Evolutionary conservation across 1,140 invertebrate genomes (phyloP), one percentile per base, ranked within the genome.

Genomic region (Drosophila lacteicornis): DNA sequence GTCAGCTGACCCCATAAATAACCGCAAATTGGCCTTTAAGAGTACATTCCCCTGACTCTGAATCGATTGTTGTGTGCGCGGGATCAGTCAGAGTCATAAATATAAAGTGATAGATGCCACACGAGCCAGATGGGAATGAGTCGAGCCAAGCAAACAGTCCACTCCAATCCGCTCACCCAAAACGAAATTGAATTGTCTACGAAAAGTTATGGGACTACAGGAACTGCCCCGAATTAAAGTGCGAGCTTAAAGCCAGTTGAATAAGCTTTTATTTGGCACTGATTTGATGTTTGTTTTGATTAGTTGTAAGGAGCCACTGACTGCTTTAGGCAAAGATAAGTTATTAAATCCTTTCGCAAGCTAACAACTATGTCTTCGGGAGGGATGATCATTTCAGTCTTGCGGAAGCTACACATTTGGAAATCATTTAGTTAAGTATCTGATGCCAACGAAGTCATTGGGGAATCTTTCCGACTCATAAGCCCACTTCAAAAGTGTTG

Each of bases 11-110:
- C 75, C 78, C 86, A 90, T 90, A 90, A 90, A 90, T 90, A 90
- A 90, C 85, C 88, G 76, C 79, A 90, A 90, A 90, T 82, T 90
- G 86, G 85, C 71, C 78, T 91, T 91, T 80, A 82, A 85, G 85
- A 69, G 85, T 55, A 45, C 57, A 73, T 73, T 82, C 77, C 78
- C 73, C 75, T 61, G 80, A 56, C 62, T 62, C 82, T n/a, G 51
- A 61, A 69, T 78, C 65, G 77, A 43, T 60, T 55, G 62, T 77
- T 67, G 43, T 62, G 51, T 42, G 66, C 13, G 47, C 30, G 63
- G 67, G 19, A 50, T 43, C 71, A 80, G 63, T 75, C 61, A 70
- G 67, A 79, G 75, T 91, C 86, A 90, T 90, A 90, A 90, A 90
- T 90, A 90, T 82, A 57, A 90, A 85, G 81, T 90, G 85, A 90